Conservation (phyloP, 2,113 vertebrate species). For the Anguilla japonica region DNA sequence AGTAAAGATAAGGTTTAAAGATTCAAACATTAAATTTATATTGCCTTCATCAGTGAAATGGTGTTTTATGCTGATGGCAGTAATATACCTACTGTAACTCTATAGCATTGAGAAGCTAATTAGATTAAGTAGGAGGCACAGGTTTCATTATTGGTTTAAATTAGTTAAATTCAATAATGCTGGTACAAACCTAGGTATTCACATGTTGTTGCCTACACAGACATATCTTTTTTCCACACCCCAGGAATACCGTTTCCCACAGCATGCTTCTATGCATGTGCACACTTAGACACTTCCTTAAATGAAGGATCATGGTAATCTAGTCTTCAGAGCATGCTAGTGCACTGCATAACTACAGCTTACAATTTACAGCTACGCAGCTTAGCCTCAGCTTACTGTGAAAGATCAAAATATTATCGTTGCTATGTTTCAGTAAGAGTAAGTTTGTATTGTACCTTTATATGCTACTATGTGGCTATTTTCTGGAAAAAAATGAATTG, state of each 20-base stretch:
- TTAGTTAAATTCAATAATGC: neutral
- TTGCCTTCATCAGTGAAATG: too few species aligned
- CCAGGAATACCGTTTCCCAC: neutral
- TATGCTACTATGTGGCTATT: neutral
- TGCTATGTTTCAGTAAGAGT: neutral
- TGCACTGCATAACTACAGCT: too few species aligned
- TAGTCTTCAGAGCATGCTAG: neutral
- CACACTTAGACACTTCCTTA: neutral
- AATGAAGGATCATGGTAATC: neutral
- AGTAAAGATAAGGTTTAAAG: too few species aligned
- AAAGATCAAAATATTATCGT: neutral
- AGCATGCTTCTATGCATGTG: neutral
- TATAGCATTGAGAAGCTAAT: too few species aligned
- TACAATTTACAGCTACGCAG: neutral
- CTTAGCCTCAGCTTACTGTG: neutral
- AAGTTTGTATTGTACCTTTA: neutral
- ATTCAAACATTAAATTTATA: too few species aligned
- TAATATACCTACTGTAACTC: too few species aligned
- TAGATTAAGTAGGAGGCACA: neutral
- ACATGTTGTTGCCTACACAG: neutral
- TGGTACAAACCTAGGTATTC: neutral
- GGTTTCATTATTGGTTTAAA: neutral
- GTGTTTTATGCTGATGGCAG: too few species aligned
- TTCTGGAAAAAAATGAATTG: neutral
- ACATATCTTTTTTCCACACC: too few species aligned